Evolutionary conservation across 2,113 vertebrate species (phyloP).

Genomic region (Siniperca knerii): DNA sequence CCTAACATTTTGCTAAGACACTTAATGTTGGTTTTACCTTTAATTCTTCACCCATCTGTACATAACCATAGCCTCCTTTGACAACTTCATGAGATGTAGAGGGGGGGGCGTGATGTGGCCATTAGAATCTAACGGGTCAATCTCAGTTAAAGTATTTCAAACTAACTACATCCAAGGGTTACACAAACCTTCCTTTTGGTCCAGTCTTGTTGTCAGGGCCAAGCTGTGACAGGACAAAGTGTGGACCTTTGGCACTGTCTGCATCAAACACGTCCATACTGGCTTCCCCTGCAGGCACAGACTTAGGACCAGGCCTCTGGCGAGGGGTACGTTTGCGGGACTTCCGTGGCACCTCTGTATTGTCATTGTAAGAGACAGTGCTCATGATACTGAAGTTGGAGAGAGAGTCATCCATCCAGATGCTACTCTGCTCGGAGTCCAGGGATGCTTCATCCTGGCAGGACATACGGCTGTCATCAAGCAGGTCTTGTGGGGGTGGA

Average conservation of each 20-base stretch:
- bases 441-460: slow-evolving; percentile 93
- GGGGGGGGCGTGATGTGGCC: not conserved
- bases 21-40: not conserved
- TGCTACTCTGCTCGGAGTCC: slow-evolving; percentile 98
- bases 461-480: slow-evolving; percentile 97
- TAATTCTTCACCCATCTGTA: not conserved
- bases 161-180: not conserved
- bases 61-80: not conserved
- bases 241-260: slow-evolving; percentile 98
- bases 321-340: slow-evolving; percentile 97
- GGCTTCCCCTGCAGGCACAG: slow-evolving; percentile 87
- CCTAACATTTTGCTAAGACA: not conserved
- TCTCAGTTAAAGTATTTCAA: not conserved
- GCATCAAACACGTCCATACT: slow-evolving; percentile 99
- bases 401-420: slow-evolving; percentile 98
- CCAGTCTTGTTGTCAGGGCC: slow-evolving; percentile 94
- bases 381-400: slow-evolving; percentile 99
- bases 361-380: slow-evolving; percentile 97
- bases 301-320: slow-evolving; percentile 95
- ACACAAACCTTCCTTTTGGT: slow-evolving; percentile 91
- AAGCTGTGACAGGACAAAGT: slow-evolving; percentile 99
- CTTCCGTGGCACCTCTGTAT: slow-evolving; percentile 98
- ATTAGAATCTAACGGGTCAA: not conserved
- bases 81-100: not conserved
- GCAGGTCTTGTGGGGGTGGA: slow-evolving; percentile 96